Base-by-base conservation (phyloP, 2,797 vertebrate species). In the Nyctalus aviator region DNA sequence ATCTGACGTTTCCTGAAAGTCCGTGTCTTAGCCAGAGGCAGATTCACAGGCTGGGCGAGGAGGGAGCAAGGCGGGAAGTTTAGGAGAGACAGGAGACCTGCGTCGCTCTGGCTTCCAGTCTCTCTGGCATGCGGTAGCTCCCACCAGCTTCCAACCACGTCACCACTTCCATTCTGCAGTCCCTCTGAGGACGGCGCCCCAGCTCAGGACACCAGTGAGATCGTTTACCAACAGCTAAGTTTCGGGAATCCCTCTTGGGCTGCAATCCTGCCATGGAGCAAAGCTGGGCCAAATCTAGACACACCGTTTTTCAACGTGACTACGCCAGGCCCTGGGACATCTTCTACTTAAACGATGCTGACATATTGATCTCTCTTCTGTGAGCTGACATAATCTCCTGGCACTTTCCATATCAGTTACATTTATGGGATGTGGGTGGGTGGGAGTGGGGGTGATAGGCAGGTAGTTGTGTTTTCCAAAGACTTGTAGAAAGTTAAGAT, bases 271-370 rank as follows among this genome's bases (percentile, higher is more conserved):
- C 27, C 83, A 68, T 1, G 13, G 44, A 83, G 71, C 41, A 89
- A 84, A 92, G 21, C 35, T 8, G 9, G 30, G 69, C n/a, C 82
- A 91, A 84, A 88, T 85, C 18, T 71, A 78, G 69, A 78, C 44
- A 59, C 32, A 71, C 13, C 8, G 15, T 83, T 88, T 93, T 85
- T 88, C 37, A 88, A 50, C n/a, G 25, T 53, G 23, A 78, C 66
- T 55, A 66, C 3, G 17, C 10, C 55, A 85, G 62, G 35, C 4
- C 5, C 23, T 53, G 50, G 44, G 69, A 27, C 18, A 37, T 50
- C 64, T 81, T 83, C 69, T 5, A 55, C 18, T 83, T 66, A 88
- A 78, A 69, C 3, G 78, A 35, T 81, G 85, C 72, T 85, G 17
- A 53, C 44, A 57, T 71, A 57, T 27, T 81, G 41, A 18, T 85